These are phyloP conservation scores for Temnothorax curvispinosus DNA, from an alignment of 1,140 invertebrate species.

Conservation along the genomic window DNA sequence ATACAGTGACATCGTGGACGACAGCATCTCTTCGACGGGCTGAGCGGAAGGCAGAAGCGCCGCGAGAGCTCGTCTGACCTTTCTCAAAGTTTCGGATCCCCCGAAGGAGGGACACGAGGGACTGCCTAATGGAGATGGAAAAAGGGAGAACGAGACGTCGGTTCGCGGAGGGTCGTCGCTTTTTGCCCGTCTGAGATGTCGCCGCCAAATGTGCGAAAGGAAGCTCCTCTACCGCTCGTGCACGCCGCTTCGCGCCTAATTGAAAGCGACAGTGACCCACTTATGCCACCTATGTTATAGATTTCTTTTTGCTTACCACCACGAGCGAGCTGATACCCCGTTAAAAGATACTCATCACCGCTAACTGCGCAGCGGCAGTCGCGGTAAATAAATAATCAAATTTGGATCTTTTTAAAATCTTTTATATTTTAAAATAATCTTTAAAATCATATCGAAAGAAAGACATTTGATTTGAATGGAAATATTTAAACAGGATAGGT, in stretches of 20 bases:
- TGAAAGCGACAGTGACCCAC: conserved; percentile 78
- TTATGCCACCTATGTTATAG: conserved; percentile 71
- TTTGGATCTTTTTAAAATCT: not conserved
- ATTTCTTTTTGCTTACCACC: conserved; percentile 60
- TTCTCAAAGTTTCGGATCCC: conserved; percentile 73
- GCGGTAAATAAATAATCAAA: not conserved
- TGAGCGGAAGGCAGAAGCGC: conserved; percentile 60
- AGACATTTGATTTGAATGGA: not conserved
- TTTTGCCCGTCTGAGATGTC: conserved; percentile 80
- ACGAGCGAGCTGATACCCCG: not conserved
- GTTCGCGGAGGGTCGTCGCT: conserved; percentile 72
- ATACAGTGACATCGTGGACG: conserved; percentile 21
- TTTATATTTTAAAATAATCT: not conserved
- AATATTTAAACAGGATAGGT: not conserved
- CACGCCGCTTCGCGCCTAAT: conserved; percentile 69
- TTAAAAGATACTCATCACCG: not conserved
- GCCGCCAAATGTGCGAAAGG: conserved; percentile 76
- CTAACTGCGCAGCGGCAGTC: not conserved
- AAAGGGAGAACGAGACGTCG: conserved; percentile 63
- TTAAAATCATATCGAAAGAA: not conserved
- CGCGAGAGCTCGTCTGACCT: conserved; percentile 71
- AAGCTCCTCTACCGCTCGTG: conserved; percentile 53
- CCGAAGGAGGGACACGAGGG: conserved; percentile 57
- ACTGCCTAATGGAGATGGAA: conserved; percentile 59
- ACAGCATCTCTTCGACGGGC: conserved; percentile 23